These are phyloP conservation scores for Serinus canaria DNA, from an alignment of 2,113 vertebrate genomes.

Conservation along the genomic window DNA sequence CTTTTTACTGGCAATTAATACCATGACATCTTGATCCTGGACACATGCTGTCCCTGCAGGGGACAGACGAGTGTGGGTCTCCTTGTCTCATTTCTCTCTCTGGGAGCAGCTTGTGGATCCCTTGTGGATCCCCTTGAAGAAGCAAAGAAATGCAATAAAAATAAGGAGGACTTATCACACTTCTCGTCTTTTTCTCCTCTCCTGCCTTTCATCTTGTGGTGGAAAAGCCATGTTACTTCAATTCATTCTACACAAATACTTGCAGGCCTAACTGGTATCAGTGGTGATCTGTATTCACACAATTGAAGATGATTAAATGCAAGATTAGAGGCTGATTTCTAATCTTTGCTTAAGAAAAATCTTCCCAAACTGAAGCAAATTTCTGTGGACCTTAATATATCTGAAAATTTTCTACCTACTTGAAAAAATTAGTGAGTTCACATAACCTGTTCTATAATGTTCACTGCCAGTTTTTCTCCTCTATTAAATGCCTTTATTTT, in stretches of 20 bases:
- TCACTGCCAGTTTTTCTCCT: not conserved
- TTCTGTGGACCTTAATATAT: not conserved
- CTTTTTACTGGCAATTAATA: conserved; percentile 10
- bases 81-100: not conserved
- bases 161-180: not conserved
- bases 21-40: not conserved
- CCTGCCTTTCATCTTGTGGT: not conserved
- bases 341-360: not conserved
- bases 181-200: not conserved
- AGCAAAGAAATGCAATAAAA: not conserved
- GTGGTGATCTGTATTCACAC: not conserved
- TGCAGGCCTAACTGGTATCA: not conserved
- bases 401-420: not conserved
- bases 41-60: not conserved
- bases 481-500: not conserved
- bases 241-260: not conserved
- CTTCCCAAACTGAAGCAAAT: not conserved
- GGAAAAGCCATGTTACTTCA: not conserved
- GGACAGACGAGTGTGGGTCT: not conserved
- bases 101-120: not conserved
- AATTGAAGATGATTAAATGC: not conserved
- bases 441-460: not conserved
- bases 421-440: not conserved
- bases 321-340: not conserved
- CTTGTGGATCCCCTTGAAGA: not conserved